A percentile compares a stretch with the other conserved stretches of the same genome.
phyloP scores from a whole-genome alignment of 2,797 vertebrate species.

The Lithobates pipiens region DNA sequence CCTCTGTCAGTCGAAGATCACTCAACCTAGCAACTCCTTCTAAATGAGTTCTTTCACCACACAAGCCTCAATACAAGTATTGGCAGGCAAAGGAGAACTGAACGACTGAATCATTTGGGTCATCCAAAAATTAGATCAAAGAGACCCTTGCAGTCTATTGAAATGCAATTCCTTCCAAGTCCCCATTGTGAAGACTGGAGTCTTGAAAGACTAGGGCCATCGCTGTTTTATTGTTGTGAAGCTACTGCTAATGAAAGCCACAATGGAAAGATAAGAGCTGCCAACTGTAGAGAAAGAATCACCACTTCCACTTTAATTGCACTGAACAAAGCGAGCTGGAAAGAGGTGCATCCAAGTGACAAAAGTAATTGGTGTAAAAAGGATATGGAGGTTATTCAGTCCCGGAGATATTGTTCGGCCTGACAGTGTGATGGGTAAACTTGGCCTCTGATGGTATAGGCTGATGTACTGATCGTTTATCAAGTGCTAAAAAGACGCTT shows the following conservation, averaged over 20 bases:
- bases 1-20: constrained; percentile 69
- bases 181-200: constrained; percentile 77
- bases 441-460: constrained; percentile 59
- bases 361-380: constrained; percentile 72
- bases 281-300: constrained; percentile 83
- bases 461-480: constrained; percentile 23
- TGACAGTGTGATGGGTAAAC: constrained; percentile 63
- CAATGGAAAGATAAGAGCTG: constrained; percentile 86
- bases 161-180: constrained; percentile 84
- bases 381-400: constrained; percentile 67
- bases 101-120: constrained; percentile 73
- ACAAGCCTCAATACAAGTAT: constrained; percentile 68
- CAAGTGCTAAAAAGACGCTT: constrained; percentile 15
- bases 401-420: constrained; percentile 65
- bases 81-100: constrained; percentile 69
- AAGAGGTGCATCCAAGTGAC: constrained; percentile 80
- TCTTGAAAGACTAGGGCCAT: constrained; percentile 83
- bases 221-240: constrained; percentile 82
- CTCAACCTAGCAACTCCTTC: constrained; percentile 70
- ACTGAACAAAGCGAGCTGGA: constrained; percentile 80
- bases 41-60: constrained; percentile 65
- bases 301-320: constrained; percentile 86
- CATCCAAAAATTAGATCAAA: constrained; percentile 86
- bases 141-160: constrained; percentile 77
- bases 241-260: constrained; percentile 87